These are phyloP conservation scores for Xiphias gladius DNA, from an alignment of 2,113 vertebrate genomes.

Conservation along the genomic window DNA sequence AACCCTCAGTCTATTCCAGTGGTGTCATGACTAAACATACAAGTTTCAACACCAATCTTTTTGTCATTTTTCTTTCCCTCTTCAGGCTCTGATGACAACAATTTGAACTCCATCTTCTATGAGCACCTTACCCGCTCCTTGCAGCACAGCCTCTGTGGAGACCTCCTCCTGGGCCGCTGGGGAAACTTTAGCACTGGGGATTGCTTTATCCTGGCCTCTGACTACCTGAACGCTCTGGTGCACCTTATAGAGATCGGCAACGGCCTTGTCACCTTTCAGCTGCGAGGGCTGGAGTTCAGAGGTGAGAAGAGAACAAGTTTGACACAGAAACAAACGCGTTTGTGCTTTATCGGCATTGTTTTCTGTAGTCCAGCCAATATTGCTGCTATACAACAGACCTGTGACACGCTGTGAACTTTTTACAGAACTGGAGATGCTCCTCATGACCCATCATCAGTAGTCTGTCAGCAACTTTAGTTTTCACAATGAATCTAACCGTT, in stretches of 20 bases:
- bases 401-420: slow-evolving; percentile 36
- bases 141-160: slow-evolving; percentile 93
- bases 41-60: not conserved
- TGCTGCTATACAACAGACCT: slow-evolving; percentile 6
- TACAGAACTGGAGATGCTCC: slow-evolving; percentile 2
- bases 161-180: slow-evolving; percentile 92
- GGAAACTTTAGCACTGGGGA: slow-evolving; percentile 91
- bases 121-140: slow-evolving; percentile 92
- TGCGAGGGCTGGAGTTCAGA: slow-evolving; percentile 92
- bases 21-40: not conserved
- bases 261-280: slow-evolving; percentile 92
- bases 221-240: slow-evolving; percentile 94
- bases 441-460: slow-evolving; percentile 12
- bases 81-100: slow-evolving; percentile 92
- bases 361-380: not conserved
- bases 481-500: not conserved
- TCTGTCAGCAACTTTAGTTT: slow-evolving; percentile 8
- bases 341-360: slow-evolving; percentile 21
- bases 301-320: slow-evolving; percentile 78
- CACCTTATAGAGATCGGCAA: slow-evolving; percentile 94
- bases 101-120: slow-evolving; percentile 94
- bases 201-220: slow-evolving; percentile 93
- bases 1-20: not conserved
- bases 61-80: not conserved
- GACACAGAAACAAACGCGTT: too few species aligned